These are phyloP conservation scores for Rhamphomyia laevipes DNA, from an alignment of 2,888 invertebrate species.

Conservation along the genomic window DNA sequence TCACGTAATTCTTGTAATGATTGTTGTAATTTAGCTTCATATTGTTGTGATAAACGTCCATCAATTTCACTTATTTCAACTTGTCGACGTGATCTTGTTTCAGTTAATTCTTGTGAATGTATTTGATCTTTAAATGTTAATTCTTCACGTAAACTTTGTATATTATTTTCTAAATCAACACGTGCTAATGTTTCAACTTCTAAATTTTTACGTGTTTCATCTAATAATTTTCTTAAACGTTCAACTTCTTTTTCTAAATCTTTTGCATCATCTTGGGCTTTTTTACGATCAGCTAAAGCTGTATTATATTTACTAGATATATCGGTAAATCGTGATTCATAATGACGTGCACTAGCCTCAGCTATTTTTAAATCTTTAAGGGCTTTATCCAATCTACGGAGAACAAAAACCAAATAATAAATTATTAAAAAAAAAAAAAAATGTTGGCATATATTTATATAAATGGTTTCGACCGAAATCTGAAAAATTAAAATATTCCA, in stretches of 20 bases:
- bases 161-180: constrained; percentile 86
- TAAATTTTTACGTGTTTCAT: constrained; percentile 71
- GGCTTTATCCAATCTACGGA: constrained; percentile 19
- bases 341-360: constrained; percentile 34
- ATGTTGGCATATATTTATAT: no score
- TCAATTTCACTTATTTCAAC: constrained; percentile 92
- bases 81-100: constrained; percentile 74
- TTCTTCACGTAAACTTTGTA: constrained; percentile 85
- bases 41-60: constrained; percentile 80
- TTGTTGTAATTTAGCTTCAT: constrained; percentile 83
- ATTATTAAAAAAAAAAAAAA: no score
- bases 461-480: no score
- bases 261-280: constrained; percentile 59
- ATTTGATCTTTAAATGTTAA: constrained; percentile 80
- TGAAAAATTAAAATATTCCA: no score
- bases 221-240: constrained; percentile 62
- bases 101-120: constrained; percentile 76
- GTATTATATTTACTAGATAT: constrained; percentile 65
- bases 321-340: constrained; percentile 55
- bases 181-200: constrained; percentile 89
- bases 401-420: no score
- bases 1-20: constrained; percentile 82
- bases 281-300: constrained; percentile 67
- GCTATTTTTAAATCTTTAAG: constrained; percentile 15
- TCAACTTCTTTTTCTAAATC: constrained; percentile 68